phyloP scores from a whole-genome alignment of 2,797 vertebrate genomes.

The Antrozous pallidus region DNA sequence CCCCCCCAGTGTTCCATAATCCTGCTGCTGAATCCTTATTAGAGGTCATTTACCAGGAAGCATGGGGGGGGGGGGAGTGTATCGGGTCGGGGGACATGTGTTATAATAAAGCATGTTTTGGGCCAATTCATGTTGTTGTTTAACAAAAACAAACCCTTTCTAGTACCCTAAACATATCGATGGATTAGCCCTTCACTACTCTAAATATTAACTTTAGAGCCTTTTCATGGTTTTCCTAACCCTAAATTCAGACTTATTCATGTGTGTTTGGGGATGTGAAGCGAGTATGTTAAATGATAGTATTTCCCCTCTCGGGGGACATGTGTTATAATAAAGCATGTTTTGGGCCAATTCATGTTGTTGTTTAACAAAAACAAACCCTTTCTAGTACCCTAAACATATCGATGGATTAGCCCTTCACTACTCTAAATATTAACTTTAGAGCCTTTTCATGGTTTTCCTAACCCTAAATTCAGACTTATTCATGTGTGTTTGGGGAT shows the following conservation, averaged over 20 bases:
- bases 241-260: neutral
- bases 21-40: neutral
- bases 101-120: neutral
- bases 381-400: neutral
- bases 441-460: neutral
- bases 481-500: neutral
- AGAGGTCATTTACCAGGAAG: neutral
- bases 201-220: neutral
- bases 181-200: neutral
- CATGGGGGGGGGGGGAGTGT: too few relatives aligned
- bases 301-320: too few relatives aligned
- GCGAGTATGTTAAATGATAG: too few relatives aligned
- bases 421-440: neutral
- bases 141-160: neutral
- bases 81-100: too few relatives aligned
- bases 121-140: neutral
- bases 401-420: neutral
- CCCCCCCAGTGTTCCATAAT: neutral
- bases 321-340: neutral
- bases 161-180: rapidly evolving
- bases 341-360: neutral
- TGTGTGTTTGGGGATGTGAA: neutral
- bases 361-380: neutral
- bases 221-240: neutral
- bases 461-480: neutral